A percentile compares a stretch with the other conserved stretches of the same genome.
Conservation (phyloP, 2,797 vertebrate species). For the Aplochiton taeniatus region DNA sequence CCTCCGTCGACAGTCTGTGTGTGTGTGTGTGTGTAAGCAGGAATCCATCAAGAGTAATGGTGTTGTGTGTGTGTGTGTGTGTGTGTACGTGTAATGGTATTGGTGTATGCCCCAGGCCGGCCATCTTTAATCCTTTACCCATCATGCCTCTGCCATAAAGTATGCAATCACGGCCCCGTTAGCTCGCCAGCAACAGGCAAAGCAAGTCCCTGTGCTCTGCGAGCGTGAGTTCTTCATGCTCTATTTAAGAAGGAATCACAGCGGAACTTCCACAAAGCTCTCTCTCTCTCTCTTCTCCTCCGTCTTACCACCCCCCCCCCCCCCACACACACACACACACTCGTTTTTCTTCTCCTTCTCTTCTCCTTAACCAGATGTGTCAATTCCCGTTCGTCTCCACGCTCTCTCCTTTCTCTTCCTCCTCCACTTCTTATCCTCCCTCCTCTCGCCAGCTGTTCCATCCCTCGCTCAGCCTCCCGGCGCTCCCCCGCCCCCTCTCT, state of each 20-base stretch:
- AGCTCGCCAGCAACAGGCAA: conserved; percentile 54
- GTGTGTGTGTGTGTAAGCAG: conserved; percentile 78
- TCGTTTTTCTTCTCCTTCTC: conserved; percentile 24
- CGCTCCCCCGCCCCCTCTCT: conserved; percentile 9
- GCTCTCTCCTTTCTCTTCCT: conserved; percentile 6
- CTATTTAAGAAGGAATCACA: conserved; percentile 70
- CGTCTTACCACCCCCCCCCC: conserved; percentile 17
- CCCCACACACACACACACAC: too few relatives aligned
- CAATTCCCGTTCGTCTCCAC: conserved; percentile 43
- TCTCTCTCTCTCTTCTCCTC: conserved; percentile 5
- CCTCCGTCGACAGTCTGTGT: conserved; percentile 77
- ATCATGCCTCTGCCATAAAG: conserved; percentile 71
- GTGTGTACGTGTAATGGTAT: conserved; percentile 77
- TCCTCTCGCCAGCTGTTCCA: conserved; percentile 45
- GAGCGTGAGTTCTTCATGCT: conserved; percentile 66
- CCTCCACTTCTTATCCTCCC: conserved; percentile 12
- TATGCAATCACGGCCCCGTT: conserved; percentile 69
- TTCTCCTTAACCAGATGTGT: conserved; percentile 62
- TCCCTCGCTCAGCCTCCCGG: conserved; percentile 37
- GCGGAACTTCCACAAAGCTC: conserved; percentile 49
- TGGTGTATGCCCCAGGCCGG: conserved; percentile 78
- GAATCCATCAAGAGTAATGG: conserved; percentile 83
- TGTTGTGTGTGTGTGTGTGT: conserved; percentile 81
- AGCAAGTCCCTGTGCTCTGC: conserved; percentile 52
- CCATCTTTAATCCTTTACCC: conserved; percentile 78